phyloP scores from a whole-genome alignment of 2,113 vertebrate genomes.

The Catharus fuscescens region DNA sequence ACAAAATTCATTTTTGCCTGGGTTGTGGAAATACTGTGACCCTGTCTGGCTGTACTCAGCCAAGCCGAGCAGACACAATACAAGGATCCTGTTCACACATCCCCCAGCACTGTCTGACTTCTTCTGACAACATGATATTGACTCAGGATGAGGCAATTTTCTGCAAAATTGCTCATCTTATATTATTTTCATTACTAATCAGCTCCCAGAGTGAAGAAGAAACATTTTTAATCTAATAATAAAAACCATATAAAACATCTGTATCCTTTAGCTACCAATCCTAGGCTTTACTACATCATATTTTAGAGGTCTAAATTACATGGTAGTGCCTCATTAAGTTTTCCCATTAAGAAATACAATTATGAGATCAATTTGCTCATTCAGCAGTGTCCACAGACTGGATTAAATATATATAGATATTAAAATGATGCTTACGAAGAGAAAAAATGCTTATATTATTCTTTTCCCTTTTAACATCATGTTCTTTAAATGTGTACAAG shows the following conservation, averaged over 20 bases:
- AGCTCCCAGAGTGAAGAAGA: not conserved
- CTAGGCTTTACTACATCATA: not conserved
- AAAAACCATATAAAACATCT: not conserved
- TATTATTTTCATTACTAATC: not conserved
- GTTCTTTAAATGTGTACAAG: not conserved
- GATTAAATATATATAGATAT: not conserved
- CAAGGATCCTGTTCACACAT: not conserved
- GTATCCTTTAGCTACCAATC: not conserved
- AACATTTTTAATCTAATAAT: not conserved
- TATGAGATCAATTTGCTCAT: not conserved
- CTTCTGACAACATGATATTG: not conserved
- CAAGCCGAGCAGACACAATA: not conserved
- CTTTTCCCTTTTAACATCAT: not conserved
- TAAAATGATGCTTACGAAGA: not conserved
- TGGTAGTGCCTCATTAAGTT: not conserved
- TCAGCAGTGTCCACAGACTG: not conserved
- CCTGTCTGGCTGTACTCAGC: not conserved
- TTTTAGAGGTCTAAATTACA: not conserved
- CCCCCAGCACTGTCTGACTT: not conserved
- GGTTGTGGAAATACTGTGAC: not conserved
- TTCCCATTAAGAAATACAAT: not conserved
- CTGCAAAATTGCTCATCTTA: not conserved
- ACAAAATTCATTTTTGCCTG: not conserved
- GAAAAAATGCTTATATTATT: not conserved
- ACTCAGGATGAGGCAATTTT: not conserved